These are phyloP conservation scores for Eulemur coronatus DNA, from an alignment of 2,797 vertebrate genomes.

Conservation along the genomic window DNA sequence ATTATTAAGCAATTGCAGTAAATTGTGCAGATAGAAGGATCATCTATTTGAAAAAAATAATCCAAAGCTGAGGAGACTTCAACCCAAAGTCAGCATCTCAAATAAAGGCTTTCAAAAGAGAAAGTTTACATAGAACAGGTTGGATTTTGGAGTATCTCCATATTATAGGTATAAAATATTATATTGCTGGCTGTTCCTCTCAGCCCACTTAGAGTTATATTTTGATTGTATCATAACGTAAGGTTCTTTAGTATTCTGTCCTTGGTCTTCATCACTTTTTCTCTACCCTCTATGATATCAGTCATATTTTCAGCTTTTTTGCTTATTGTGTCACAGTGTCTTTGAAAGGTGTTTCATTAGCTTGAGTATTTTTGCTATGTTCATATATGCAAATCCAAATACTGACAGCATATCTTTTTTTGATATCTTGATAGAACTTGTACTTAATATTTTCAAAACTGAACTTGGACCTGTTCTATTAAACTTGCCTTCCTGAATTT, in stretches of 20 bases:
- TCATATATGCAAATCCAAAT: neutral
- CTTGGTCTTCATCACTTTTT: neutral
- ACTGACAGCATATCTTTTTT: neutral
- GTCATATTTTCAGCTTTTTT: neutral
- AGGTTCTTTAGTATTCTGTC: neutral
- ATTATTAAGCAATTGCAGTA: neutral
- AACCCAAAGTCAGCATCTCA: neutral
- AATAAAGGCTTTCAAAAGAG: neutral
- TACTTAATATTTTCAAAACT: conserved; percentile 1
- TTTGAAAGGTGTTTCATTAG: neutral
- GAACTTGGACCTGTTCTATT: neutral
- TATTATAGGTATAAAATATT: neutral
- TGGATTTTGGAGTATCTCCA: neutral
- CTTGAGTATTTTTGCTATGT: neutral
- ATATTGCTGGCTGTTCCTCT: neutral
- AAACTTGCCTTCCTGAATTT: neutral
- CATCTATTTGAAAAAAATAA: neutral
- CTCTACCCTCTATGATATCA: neutral
- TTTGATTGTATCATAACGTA: neutral
- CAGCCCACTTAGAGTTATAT: neutral
- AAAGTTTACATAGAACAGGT: neutral
- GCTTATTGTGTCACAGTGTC: neutral
- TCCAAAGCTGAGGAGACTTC: neutral
- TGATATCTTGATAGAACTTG: neutral
- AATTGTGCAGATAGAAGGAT: neutral